These are phyloP conservation scores for Anneissia japonica DNA, from an alignment of 35 echinoderm and acorn worm species.

Conservation along the genomic window DNA sequence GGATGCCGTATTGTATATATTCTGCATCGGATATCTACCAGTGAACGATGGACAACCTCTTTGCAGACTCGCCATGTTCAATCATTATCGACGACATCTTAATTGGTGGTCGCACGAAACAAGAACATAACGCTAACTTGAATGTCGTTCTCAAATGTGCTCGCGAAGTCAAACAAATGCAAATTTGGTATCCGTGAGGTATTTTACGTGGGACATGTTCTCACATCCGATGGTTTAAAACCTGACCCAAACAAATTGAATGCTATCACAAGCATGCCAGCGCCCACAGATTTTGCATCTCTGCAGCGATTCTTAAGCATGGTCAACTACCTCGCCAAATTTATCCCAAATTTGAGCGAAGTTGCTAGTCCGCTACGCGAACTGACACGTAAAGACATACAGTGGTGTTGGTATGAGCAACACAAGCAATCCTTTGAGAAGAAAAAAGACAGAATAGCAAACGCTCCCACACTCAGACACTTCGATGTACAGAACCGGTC, in stretches of 20 bases:
- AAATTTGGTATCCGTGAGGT: background rate
- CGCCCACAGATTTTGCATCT: background rate
- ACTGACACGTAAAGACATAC: constrained; percentile 26
- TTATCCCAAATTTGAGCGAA: constrained; percentile 22
- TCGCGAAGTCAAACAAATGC: background rate
- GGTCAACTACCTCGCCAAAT: constrained; percentile 42
- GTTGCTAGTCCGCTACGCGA: constrained; percentile 12
- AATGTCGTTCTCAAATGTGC: background rate
- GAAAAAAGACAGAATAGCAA: too few species aligned
- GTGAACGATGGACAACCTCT: constrained; percentile 36
- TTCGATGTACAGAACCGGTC: too few species aligned
- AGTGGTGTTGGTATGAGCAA: constrained; percentile 12
- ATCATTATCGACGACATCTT: constrained; percentile 43
- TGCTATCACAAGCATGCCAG: constrained; percentile 10
- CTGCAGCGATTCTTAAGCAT: constrained; percentile 25
- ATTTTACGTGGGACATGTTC: background rate
- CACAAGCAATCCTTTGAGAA: too few species aligned
- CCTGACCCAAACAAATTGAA: background rate
- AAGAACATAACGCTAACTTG: background rate
- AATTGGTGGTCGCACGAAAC: background rate
- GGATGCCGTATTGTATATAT: constrained; percentile 21
- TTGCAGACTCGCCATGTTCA: constrained; percentile 14
- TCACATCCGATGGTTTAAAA: background rate
- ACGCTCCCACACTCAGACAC: too few species aligned
- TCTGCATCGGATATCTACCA: constrained; percentile 44